Conservation (phyloP, 1,140 invertebrate genomes). For the Lordiphosa mommai region DNA sequence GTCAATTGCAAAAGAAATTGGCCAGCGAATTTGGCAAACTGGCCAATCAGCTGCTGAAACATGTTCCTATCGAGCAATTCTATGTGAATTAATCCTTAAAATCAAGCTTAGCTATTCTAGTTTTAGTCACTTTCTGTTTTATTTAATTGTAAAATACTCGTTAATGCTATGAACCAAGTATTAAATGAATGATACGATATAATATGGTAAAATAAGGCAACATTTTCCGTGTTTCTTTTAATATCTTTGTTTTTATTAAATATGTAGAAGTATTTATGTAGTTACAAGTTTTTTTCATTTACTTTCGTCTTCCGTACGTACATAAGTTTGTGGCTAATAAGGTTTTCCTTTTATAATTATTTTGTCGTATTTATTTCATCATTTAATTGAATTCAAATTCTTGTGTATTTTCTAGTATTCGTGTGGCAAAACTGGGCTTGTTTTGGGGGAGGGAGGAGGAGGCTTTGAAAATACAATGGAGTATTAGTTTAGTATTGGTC, state of each 20-base stretch:
- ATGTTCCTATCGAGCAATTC: conserved; percentile 84
- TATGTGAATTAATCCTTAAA: conserved; percentile 71
- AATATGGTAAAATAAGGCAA: conserved; percentile 15
- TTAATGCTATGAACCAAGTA: conserved; percentile 54
- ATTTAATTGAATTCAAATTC: conserved; percentile 37
- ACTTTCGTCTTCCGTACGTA: conserved; percentile 34
- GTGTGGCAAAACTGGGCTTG: conserved; percentile 8
- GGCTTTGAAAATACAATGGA: conserved; percentile 29
- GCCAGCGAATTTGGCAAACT: conserved; percentile 84
- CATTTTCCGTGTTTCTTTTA: conserved; percentile 8
- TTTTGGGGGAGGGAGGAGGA: conserved; percentile 22
- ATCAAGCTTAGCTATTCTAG: neutral
- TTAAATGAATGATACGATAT: conserved; percentile 35
- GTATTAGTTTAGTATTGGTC: conserved; percentile 40
- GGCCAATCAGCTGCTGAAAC: conserved; percentile 84
- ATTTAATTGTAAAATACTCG: conserved; percentile 53
- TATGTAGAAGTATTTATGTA: conserved; percentile 55
- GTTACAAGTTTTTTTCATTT: conserved; percentile 50
- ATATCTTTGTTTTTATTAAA: conserved; percentile 51
- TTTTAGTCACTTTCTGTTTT: conserved; percentile 22
- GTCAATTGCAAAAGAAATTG: conserved; percentile 84
- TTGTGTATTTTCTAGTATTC: neutral
- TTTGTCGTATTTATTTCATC: conserved; percentile 22
- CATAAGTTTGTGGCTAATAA: conserved; percentile 42
- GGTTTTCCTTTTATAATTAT: conserved; percentile 13